A percentile compares a stretch with the other conserved stretches of the same genome.
Conservation (phyloP, 1,140 invertebrate species). For the Leucophenga varia region DNA sequence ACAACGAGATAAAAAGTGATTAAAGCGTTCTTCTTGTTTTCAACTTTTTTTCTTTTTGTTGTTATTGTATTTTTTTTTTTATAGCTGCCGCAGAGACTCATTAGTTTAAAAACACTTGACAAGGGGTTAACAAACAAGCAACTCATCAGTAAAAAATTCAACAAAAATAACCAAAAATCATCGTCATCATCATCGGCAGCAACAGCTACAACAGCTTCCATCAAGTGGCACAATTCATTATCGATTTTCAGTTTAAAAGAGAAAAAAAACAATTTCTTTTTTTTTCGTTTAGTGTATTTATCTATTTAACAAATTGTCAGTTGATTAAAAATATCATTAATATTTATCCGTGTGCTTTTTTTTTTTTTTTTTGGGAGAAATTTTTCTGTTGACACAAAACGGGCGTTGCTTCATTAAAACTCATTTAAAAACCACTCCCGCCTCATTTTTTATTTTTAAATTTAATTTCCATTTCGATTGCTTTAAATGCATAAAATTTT, state of each 20-base stretch:
- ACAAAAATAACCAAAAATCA: constrained; percentile 12
- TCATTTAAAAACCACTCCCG: too few relatives aligned
- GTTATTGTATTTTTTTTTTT: too few relatives aligned
- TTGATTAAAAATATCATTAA: constrained; percentile 40
- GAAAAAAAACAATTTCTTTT: constrained; percentile 8
- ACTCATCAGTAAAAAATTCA: constrained; percentile 2
- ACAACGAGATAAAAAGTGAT: too few relatives aligned
- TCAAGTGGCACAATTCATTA: constrained; percentile 2
- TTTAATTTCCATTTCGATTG: too few relatives aligned
- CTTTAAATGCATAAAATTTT: too few relatives aligned
- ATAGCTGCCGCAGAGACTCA: neutral
- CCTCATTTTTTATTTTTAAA: too few relatives aligned
- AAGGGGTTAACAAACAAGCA: constrained; percentile 9
- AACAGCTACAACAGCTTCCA: constrained; percentile 8
- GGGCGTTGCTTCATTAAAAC: too few relatives aligned
- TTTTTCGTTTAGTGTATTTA: constrained; percentile 14
- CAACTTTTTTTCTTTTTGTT: too few relatives aligned
- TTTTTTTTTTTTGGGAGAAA: too few relatives aligned
- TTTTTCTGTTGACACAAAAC: too few relatives aligned
- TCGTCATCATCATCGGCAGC: constrained; percentile 2
- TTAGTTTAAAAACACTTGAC: constrained; percentile 18
- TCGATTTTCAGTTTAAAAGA: constrained; percentile 2
- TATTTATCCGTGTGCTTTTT: too few relatives aligned
- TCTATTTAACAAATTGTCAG: constrained; percentile 33
- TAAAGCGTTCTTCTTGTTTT: too few relatives aligned